Evolutionary conservation across 2,888 invertebrate genomes (phyloP), one percentile per base, ranked within the genome.

Genomic region (Drepanosiphum platanoidis): DNA sequence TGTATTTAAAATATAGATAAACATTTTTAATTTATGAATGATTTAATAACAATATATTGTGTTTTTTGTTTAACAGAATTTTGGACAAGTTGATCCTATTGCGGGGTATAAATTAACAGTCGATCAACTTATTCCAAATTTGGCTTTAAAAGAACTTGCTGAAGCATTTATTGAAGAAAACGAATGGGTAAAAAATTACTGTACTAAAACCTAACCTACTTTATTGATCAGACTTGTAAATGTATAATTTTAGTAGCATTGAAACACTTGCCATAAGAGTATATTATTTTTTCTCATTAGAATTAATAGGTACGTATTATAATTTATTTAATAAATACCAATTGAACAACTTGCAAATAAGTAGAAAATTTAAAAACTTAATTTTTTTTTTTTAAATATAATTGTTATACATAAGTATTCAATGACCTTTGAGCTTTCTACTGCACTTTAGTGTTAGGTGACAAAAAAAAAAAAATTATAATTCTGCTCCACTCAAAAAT

Each of bases 91-190:
- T 90, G 99, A 99, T 91, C 99, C 99, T 0, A 97, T 99, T 9
- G 99, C 99, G 18, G 92, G 99, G 87, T 97, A 97, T 87, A 96
- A 97, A 90, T 91, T 99, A 80, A 98, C 97, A 0, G 95, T 97
- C 87, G 98, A 98, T 90, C 97, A 98, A 90, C 92, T 99, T 81
- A 97, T 99, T 89, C 99, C 99, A 2, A 99, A 99, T 92, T 94
- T 98, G 90, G 97, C 98, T 1, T 98, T 99, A 97, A 99, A 99
- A 90, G 99, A 99, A 91, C 99, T 99, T 0, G 96, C 98, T 3
- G 99, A 99, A 90, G 93, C 95, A 22, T 99, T 98, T 90, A 91
- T 99, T 64, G 93, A 95, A 88, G 97, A 98, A 87, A 99, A 99
- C 90, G 98, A 98, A 89, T 99, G 99, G 99, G 97, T 98, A 42